phyloP scores from a whole-genome alignment of 2,888 invertebrate genomes.

The Eremobia ochroleuca region DNA sequence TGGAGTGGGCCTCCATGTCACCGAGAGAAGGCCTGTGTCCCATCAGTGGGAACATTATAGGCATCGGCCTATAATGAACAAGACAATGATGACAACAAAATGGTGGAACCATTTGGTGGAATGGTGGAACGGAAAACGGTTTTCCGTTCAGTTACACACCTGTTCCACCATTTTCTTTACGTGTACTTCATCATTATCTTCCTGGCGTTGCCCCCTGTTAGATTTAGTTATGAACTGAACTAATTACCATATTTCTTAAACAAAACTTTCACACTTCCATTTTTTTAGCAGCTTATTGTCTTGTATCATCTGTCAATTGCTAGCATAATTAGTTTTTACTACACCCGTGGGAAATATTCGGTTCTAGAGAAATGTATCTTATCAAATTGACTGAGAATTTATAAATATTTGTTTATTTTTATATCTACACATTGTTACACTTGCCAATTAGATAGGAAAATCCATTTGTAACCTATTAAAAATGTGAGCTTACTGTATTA shows the following conservation, averaged over 20 bases:
- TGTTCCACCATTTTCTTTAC: not conserved
- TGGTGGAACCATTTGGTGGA: too few relatives aligned
- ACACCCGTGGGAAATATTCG: not conserved
- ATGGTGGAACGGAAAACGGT: too few relatives aligned
- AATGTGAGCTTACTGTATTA: constrained; percentile 9
- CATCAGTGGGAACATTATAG: too few relatives aligned
- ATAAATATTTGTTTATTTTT: not conserved
- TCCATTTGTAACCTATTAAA: not conserved
- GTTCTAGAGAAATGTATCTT: not conserved
- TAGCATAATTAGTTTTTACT: not conserved
- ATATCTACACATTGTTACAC: not conserved
- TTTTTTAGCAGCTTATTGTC: not conserved
- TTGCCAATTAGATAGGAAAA: not conserved
- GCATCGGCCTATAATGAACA: too few relatives aligned
- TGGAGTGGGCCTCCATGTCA: too few relatives aligned
- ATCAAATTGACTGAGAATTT: not conserved
- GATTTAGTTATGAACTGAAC: not conserved
- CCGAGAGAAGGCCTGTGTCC: too few relatives aligned
- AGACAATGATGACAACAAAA: too few relatives aligned
- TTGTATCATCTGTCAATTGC: not conserved
- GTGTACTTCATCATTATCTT: not conserved
- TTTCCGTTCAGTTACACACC: not conserved
- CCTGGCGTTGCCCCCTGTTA: not conserved
- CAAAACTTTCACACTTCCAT: not conserved
- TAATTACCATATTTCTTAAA: not conserved